Percentiles rank a stretch among this genome's conserved stretches.
These are phyloP conservation scores for Lamellibrachia columna DNA, from an alignment of 2,888 invertebrate species.

Conservation along the genomic window DNA sequence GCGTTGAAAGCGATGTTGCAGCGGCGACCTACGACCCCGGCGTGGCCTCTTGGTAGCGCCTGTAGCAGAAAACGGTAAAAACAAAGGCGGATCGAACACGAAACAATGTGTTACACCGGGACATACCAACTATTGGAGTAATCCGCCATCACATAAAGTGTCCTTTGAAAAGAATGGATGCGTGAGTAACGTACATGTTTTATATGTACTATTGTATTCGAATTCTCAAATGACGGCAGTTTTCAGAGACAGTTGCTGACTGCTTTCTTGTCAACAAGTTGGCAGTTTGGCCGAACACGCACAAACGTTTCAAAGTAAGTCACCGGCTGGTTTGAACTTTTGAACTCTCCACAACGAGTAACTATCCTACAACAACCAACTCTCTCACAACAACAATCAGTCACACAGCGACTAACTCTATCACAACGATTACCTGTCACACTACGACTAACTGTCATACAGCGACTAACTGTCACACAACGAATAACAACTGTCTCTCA, in stretches of 20 bases:
- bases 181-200: neutral
- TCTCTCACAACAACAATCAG: no score
- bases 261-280: neutral
- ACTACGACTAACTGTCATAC: no score
- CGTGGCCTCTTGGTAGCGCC: neutral
- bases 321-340: neutral
- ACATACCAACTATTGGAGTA: neutral
- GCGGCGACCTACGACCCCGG: neutral
- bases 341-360: neutral
- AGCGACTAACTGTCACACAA: no score
- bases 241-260: neutral
- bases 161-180: neutral
- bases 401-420: no score
- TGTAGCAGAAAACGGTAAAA: neutral
- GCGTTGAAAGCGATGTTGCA: neutral
- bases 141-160: neutral
- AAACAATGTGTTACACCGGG: neutral
- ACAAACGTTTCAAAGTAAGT: neutral
- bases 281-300: neutral
- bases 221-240: neutral
- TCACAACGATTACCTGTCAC: no score
- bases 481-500: no score
- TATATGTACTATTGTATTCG: neutral
- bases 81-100: neutral
- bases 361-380: no score